A percentile compares a stretch with the other conserved stretches of the same genome.
Evolutionary conservation across 2,888 invertebrate species (phyloP).

Genomic region (Osedax fenrisi): DNA sequence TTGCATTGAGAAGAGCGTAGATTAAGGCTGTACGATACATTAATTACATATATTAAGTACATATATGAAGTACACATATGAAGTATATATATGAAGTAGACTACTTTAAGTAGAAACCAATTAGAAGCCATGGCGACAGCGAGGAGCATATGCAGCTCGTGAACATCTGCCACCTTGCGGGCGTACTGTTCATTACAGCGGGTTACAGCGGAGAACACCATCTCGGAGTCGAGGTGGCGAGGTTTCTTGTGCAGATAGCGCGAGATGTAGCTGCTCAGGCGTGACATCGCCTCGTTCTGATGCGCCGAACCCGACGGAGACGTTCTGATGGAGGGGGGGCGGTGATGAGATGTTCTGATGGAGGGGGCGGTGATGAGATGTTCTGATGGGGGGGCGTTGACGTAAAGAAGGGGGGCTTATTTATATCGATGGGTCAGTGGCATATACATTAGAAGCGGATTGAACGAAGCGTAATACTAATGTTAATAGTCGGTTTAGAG

Average conservation of each 20-base stretch:
- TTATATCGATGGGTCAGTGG: no score
- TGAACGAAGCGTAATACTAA: no score
- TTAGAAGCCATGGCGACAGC: constrained; percentile 46
- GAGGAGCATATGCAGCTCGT: constrained; percentile 46
- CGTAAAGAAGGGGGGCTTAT: no score
- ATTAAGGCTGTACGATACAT: no score
- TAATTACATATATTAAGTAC: no score
- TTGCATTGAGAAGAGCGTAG: no score
- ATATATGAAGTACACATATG: not conserved
- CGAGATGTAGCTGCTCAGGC: constrained; percentile 42
- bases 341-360: no score
- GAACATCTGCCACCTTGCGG: constrained; percentile 29
- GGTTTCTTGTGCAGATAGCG: constrained; percentile 42
- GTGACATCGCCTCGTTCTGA: constrained; percentile 39
- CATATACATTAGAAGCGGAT: no score
- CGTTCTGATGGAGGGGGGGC: no score
- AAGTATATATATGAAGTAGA: not conserved
- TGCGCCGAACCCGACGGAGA: not conserved
- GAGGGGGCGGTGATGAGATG: no score
- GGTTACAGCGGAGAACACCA: constrained; percentile 41
- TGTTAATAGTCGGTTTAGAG: no score
- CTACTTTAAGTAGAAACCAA: constrained; percentile 38
- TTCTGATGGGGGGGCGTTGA: no score
- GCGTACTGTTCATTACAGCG: constrained; percentile 43
- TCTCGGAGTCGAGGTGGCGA: constrained; percentile 40